A percentile compares a stretch with the other conserved stretches of the same genome.
phyloP scores from a whole-genome alignment of 2,113 vertebrate genomes.

The Isichthys henryi region DNA sequence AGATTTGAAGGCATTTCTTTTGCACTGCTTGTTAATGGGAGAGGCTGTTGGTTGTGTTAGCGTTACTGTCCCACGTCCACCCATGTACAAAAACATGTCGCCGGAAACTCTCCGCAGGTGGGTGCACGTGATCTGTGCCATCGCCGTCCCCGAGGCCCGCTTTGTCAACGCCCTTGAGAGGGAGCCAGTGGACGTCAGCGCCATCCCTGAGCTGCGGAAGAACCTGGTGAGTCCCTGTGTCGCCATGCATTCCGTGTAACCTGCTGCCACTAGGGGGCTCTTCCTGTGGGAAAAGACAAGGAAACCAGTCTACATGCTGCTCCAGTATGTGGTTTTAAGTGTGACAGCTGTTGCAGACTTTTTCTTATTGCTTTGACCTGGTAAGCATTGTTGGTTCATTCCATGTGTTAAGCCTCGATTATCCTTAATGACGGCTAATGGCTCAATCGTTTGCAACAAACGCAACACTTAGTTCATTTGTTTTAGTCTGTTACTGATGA shows the following conservation, averaged over 20 bases:
- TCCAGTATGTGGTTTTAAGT: background rate
- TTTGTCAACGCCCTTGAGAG: constrained; percentile 81
- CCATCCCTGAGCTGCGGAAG: constrained; percentile 86
- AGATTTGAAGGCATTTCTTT: background rate
- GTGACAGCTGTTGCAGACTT: background rate
- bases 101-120: constrained; percentile 59
- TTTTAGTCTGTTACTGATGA: background rate
- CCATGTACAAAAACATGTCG: background rate
- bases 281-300: background rate
- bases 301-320: background rate
- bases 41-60: background rate
- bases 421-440: background rate
- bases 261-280: background rate
- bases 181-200: constrained; percentile 85
- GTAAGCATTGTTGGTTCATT: background rate
- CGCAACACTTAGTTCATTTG: background rate
- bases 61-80: background rate
- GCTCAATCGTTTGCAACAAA: constrained; percentile 2
- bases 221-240: constrained; percentile 72
- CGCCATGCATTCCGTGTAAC: background rate
- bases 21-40: background rate
- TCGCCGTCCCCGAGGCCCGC: constrained; percentile 82
- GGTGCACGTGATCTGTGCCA: constrained; percentile 90
- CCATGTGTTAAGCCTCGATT: background rate
- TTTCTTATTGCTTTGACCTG: background rate